Percentiles rank a stretch among this genome's conserved stretches.
These are phyloP conservation scores for Nasonovia ribisnigri DNA, from an alignment of 2,888 invertebrate genomes.

Conservation along the genomic window DNA sequence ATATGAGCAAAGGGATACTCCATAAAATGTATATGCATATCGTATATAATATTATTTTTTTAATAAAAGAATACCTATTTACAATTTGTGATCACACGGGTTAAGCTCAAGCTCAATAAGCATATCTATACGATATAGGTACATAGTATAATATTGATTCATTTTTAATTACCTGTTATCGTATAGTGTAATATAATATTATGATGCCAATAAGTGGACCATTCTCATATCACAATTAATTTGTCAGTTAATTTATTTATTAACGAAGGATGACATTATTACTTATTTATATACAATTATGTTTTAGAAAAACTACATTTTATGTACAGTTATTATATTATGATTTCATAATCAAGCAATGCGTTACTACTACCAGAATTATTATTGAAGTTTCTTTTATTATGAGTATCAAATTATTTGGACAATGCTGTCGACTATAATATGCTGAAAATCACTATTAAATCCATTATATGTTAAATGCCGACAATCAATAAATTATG, in stretches of 20 bases:
- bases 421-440: background rate
- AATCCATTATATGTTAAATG: background rate
- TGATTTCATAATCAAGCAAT: background rate
- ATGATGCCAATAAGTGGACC: background rate
- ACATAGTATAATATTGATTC: too few species aligned
- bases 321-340: background rate
- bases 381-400: background rate
- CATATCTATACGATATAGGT: too few species aligned
- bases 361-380: background rate
- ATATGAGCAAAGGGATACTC: background rate
- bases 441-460: background rate
- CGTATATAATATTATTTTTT: background rate
- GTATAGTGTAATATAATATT: background rate
- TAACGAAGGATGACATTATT: background rate
- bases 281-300: background rate
- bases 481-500: background rate
- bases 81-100: too few species aligned
- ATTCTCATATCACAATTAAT: background rate
- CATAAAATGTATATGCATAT: background rate
- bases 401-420: background rate
- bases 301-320: background rate
- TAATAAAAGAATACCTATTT: too few species aligned
- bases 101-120: too few species aligned
- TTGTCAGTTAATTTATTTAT: background rate
- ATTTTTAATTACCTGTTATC: too few species aligned